A percentile compares a stretch with the other conserved stretches of the same genome.
Evolutionary conservation across 1,140 invertebrate genomes (phyloP).

Genomic region (Aphis craccivora): DNA sequence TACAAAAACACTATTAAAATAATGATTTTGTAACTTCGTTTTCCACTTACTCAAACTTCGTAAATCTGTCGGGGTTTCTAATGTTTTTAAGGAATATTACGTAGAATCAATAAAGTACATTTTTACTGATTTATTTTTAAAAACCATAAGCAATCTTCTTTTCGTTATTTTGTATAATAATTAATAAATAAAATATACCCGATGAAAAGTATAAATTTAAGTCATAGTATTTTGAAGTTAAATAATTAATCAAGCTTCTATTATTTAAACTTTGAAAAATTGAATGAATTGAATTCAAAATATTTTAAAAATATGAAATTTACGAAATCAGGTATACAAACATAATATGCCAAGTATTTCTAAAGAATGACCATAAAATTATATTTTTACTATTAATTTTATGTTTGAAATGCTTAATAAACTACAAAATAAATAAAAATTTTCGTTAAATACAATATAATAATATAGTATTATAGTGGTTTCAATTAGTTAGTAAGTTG

Average conservation of each 20-base stretch:
- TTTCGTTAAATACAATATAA: neutral
- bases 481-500: neutral
- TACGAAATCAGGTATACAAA: neutral
- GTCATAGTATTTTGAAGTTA: neutral
- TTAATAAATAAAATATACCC: neutral
- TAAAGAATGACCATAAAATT: neutral
- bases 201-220: neutral
- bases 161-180: neutral
- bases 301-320: neutral
- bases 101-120: neutral
- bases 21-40: neutral
- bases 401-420: neutral
- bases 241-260: neutral
- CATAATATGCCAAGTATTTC: neutral
- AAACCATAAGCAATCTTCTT: neutral
- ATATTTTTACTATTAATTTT: neutral
- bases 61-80: neutral
- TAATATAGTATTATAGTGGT: neutral
- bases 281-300: neutral
- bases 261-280: neutral
- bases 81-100: neutral
- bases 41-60: neutral
- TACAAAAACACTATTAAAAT: conserved; percentile 5
- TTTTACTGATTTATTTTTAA: neutral
- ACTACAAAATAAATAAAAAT: neutral